Evolutionary conservation across 2,888 invertebrate genomes (phyloP).

Genomic region (Gryllus longicercus): DNA sequence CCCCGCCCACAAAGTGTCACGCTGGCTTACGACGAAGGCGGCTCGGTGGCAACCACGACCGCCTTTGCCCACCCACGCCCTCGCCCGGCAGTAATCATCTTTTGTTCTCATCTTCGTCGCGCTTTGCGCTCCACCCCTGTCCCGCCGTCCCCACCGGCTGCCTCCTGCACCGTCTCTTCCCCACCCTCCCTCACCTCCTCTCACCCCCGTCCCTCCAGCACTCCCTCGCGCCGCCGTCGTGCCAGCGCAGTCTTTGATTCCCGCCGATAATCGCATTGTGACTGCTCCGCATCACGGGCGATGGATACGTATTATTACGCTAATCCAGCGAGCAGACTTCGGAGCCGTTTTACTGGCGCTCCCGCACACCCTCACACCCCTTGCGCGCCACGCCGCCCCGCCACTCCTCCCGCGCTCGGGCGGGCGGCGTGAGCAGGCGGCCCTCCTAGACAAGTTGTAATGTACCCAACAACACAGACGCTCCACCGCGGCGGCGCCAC

Average conservation of each 20-base stretch:
- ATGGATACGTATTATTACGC: conserved; percentile 25
- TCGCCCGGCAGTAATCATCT: background rate
- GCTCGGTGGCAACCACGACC: background rate
- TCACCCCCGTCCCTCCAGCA: background rate
- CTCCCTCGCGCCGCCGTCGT: background rate
- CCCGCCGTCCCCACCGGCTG: background rate
- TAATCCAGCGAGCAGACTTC: conserved; percentile 27
- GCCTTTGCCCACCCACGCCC: background rate
- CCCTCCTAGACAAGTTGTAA: conserved; percentile 5
- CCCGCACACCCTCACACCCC: background rate
- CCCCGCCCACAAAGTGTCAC: background rate
- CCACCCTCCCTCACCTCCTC: background rate
- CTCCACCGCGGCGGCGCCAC: background rate
- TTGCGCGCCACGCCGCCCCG: background rate
- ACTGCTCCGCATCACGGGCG: background rate
- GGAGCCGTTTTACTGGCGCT: background rate
- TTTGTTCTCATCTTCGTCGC: background rate
- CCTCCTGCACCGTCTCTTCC: background rate
- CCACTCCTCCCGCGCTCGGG: too few relatives aligned
- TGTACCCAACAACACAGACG: conserved; percentile 6
- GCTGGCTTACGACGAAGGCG: background rate
- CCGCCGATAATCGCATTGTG: conserved; percentile 8
- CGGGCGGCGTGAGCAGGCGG: background rate
- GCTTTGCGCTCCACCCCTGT: background rate
- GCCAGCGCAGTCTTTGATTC: background rate